Conservation (phyloP, 2,113 vertebrate genomes). For the Nesoenas mayeri region DNA sequence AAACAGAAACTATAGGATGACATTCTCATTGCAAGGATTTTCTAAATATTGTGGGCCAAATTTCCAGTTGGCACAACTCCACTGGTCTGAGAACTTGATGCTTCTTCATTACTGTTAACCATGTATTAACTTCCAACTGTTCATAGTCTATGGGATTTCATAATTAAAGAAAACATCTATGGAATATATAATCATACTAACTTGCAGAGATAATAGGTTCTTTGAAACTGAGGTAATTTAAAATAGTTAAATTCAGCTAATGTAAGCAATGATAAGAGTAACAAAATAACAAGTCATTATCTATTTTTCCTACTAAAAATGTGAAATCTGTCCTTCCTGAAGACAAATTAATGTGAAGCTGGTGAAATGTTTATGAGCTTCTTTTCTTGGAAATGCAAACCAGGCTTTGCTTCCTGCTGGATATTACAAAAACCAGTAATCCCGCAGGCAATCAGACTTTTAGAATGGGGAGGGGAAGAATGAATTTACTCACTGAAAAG, state of each 20-base stretch:
- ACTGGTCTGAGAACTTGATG: not conserved
- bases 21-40: not conserved
- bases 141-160: not conserved
- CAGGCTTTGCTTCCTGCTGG: not conserved
- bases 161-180: not conserved
- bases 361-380: not conserved
- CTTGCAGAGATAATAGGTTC: not conserved
- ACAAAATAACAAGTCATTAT: not conserved
- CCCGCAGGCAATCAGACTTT: not conserved
- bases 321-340: not conserved
- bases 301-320: not conserved
- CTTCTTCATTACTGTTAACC: not conserved
- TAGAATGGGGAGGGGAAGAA: not conserved
- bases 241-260: not conserved
- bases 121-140: not conserved
- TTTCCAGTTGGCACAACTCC: not conserved
- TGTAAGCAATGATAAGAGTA: not conserved
- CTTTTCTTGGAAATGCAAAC: not conserved
- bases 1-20: not conserved
- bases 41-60: not conserved
- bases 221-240: not conserved
- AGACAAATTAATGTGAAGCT: not conserved
- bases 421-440: not conserved
- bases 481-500: not conserved
- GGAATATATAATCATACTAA: not conserved